These are phyloP conservation scores for Biston betularia DNA, from an alignment of 2,888 invertebrate species.

Conservation along the genomic window DNA sequence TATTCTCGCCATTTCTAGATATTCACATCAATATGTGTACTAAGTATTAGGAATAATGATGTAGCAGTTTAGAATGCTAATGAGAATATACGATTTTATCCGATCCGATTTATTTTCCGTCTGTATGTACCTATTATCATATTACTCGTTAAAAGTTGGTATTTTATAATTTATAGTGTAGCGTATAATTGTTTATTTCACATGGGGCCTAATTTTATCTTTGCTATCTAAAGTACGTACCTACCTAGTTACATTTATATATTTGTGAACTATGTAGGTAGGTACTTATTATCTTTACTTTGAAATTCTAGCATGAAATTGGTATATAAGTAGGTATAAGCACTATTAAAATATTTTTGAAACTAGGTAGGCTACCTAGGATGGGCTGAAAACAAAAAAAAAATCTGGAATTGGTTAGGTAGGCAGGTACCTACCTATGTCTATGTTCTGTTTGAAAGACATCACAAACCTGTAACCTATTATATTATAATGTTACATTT, in stretches of 20 bases:
- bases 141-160: neutral
- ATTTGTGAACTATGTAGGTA: neutral
- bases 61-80: constrained; percentile 6
- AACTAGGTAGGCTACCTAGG: too few relatives aligned
- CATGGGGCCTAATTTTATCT: constrained; percentile 4
- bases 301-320: neutral
- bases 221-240: constrained; percentile 14
- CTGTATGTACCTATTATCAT: constrained; percentile 1
- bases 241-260: neutral
- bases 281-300: constrained; percentile 4
- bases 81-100: constrained; percentile 5
- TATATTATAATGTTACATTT: too few relatives aligned
- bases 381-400: too few relatives aligned
- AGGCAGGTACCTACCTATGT: too few relatives aligned
- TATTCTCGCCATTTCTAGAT: neutral
- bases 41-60: constrained; percentile 1
- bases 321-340: neutral
- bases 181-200: constrained; percentile 1
- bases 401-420: too few relatives aligned
- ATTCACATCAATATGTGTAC: neutral
- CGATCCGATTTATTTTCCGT: too few relatives aligned
- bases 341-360: too few relatives aligned
- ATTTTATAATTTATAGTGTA: constrained; percentile 2
- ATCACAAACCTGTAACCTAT: too few relatives aligned
- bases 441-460: too few relatives aligned